Evolutionary conservation across 2,797 vertebrate genomes (phyloP).

Genomic region (Onychomys leucogaster): DNA sequence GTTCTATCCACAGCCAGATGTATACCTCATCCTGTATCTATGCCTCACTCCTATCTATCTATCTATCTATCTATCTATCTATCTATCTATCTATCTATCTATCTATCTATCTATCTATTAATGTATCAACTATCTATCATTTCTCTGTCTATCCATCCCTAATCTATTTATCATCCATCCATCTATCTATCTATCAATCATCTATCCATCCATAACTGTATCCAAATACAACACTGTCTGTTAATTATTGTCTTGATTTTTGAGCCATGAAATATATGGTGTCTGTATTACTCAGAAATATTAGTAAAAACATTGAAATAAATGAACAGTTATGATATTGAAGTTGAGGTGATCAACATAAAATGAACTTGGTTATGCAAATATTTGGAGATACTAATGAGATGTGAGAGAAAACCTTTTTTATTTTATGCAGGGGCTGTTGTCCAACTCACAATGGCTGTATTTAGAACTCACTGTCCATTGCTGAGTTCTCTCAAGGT

Average conservation of each 20-base stretch:
- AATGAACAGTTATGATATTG: not conserved
- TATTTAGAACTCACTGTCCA: not conserved
- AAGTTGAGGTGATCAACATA: not conserved
- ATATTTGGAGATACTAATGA: not conserved
- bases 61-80: too few species aligned
- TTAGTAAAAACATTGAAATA: not conserved
- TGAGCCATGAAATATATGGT: not conserved
- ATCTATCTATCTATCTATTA: too few species aligned
- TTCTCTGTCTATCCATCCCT: too few species aligned
- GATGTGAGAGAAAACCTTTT: accelerated
- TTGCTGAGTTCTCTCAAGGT: not conserved
- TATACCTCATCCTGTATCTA: accelerated
- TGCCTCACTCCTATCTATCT: too few species aligned
- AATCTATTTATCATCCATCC: too few species aligned
- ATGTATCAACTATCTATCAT: too few species aligned
- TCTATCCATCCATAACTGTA: not conserved
- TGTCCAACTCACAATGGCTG: not conserved
- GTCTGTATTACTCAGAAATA: not conserved
- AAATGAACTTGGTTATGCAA: not conserved
- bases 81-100: too few species aligned
- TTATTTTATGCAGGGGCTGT: not conserved
- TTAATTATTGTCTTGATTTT: not conserved
- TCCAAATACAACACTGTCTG: not conserved
- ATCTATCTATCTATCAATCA: not conserved
- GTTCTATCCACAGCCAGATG: accelerated